These are phyloP conservation scores for Celastrina argiolus DNA, from an alignment of 2,888 invertebrate species.

Conservation along the genomic window DNA sequence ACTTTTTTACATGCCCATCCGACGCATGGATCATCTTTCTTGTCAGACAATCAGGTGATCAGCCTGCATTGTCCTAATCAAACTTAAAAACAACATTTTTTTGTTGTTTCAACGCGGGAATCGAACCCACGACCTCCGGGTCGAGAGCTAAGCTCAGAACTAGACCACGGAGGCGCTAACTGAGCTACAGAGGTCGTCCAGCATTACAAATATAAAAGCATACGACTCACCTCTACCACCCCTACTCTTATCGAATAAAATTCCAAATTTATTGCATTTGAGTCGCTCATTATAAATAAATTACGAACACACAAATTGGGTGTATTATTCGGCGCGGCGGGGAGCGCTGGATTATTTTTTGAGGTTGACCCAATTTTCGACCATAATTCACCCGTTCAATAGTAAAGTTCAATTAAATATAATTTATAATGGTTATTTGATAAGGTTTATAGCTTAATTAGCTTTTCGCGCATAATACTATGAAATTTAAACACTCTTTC, in stretches of 20 bases:
- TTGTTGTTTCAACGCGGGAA: no score
- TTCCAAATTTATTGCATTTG: constrained; percentile 17
- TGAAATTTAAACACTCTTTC: not conserved
- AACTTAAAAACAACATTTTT: no score
- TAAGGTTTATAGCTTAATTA: constrained; percentile 2
- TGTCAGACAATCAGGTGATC: no score
- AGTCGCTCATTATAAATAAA: constrained; percentile 9
- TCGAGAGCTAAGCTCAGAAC: no score
- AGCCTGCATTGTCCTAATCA: no score
- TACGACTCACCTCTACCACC: not conserved
- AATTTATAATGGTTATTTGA: not conserved
- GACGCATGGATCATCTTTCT: no score
- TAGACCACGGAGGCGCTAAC: no score
- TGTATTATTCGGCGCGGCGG: not conserved
- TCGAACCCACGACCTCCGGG: no score
- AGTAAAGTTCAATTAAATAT: constrained; percentile 17
- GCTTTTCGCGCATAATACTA: not conserved
- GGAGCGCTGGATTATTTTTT: not conserved
- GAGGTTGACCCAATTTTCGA: constrained; percentile 10
- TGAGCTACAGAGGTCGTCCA: no score
- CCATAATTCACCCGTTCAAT: not conserved
- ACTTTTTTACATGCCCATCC: no score
- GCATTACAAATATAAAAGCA: constrained; percentile 2
- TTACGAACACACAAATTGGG: constrained; percentile 1
- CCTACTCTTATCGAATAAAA: not conserved